Base-by-base conservation (phyloP, 2,888 invertebrate species). In the Lasioglossum oenotherae region DNA sequence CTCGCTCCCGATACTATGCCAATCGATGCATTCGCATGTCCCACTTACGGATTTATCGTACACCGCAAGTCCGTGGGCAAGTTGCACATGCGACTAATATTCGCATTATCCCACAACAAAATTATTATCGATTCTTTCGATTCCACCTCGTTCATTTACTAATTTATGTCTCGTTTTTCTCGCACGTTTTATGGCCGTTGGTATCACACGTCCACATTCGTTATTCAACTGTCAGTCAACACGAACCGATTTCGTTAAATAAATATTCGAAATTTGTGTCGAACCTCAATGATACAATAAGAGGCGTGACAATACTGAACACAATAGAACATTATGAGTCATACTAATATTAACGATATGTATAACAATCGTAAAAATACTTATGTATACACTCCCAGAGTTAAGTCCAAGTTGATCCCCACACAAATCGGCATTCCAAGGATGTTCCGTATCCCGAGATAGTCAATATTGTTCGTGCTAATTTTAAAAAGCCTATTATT, bases 1-100 rank as follows among this genome's bases (percentile, higher is more conserved):
- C 72, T 79, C 38, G 19, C 72, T 49, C n/a, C 60, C 60, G 78
- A 82, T 85, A 80, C 31, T 38, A 57, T 23, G 71, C 67, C 76
- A 88, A 90, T 87, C 88, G 80, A 87, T 87, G 85, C 83, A 85
- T 89, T 89, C 83, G 80, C 81, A 67, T 79, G 82, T 78, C 81
- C 87, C 74, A 88, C 80, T 88, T 88, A 81, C 64, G 16, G 71
- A 79, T 88, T 82, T 79, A 85, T 83, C 60, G 75, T 60, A 71
- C 41, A 78, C 35, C 27, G 46, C 35, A 44, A 57, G 67, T 44
- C 79, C 27, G 4, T 23, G 53, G 19, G 35, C 69, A 38, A 69
- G 12, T 35, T 69, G 14, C 69, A 38, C 23, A 12, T 23, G 12
- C 35, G 19, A 69, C 69, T 71, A 41, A 71, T 41, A n/a, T 41